Percentiles rank a stretch among this genome's conserved stretches.
Conservation (phyloP, 2,797 vertebrate genomes). For the Notamacropus eugenii region DNA sequence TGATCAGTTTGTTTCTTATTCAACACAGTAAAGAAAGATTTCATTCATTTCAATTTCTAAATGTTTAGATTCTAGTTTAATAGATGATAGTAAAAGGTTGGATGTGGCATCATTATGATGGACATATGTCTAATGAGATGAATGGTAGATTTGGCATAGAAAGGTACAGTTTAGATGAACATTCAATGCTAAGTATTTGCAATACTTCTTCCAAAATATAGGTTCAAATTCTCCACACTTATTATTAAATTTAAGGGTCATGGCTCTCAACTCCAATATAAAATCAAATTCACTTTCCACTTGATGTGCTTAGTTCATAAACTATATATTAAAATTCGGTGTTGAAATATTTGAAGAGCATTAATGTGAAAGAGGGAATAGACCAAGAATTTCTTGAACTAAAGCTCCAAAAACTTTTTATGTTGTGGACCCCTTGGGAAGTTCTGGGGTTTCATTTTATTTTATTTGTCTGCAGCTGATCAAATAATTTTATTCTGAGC, state of each 20-base stretch:
- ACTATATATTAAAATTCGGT: neutral
- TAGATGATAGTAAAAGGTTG: neutral
- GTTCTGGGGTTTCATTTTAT: neutral
- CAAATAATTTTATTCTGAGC: neutral
- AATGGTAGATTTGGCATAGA: slow-evolving; percentile 28
- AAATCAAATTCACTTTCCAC: slow-evolving; percentile 17
- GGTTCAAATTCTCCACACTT: neutral
- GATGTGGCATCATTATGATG: neutral
- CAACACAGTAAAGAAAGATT: too few relatives aligned
- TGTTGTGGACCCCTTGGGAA: neutral
- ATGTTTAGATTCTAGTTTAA: too few relatives aligned
- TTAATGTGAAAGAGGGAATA: neutral
- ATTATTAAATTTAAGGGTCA: neutral
- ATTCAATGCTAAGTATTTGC: neutral
- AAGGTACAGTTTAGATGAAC: slow-evolving; percentile 28
- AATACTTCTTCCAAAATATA: slow-evolving; percentile 19
- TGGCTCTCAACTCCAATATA: neutral
- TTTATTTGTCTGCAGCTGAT: neutral
- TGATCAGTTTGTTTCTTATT: too few relatives aligned
- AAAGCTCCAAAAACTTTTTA: neutral
- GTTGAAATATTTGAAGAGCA: neutral
- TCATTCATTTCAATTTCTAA: too few relatives aligned
- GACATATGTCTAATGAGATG: too few relatives aligned
- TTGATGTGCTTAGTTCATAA: slow-evolving; percentile 12
- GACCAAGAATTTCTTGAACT: neutral